Base-by-base conservation (phyloP, 2,888 invertebrate genomes). In the Exephanes ischioxanthus region DNA sequence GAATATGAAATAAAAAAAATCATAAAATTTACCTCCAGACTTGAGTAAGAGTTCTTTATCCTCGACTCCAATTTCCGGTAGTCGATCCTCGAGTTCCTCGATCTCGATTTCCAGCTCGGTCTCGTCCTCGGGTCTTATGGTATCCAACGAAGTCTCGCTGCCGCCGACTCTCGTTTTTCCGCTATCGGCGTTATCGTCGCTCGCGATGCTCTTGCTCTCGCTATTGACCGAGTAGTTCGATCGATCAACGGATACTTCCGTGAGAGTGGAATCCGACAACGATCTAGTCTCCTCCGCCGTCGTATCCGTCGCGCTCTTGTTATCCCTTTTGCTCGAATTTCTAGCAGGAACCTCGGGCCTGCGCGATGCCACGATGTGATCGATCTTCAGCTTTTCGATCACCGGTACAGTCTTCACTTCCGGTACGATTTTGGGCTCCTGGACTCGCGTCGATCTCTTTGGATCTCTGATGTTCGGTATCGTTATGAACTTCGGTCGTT, bases 381-480 rank as follows among this genome's bases (percentile, higher is more conserved):
- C 91, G 55, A 88, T 88, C 66, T 91, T 92, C 26, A 87, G 90
- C 30, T 88, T 89, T 3, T 92, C 91, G 14, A 87, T 70, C 19
- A 85, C 51, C 19, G 51, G 79, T 55, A 61, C 81, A 37, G 83
- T 87, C 80, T 89, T 90, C 9, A 88, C 73, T 71, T 88, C 87
- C 6, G 89, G 90, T 0, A 89, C 82, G 22, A 91, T 85, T 78
- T 87, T 92, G 0, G 90, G 79, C 67, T 93, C 93, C 5, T 90
- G 90, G n/a, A 88, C 16, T n/a, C 84, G 84, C 22, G 66, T 83
- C 67, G 68, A 85, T 84, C 81, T 83, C 26, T 87, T 92, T 0
- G 91, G 91, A 61, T 92, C 92, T 70, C 87, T 91, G 73, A 94
- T 94, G 84, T 94, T 94, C 3, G 94, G 94, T 48, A 94, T 91